phyloP scores from a whole-genome alignment of 2,113 vertebrate species.

The Peromyscus maniculatus region DNA sequence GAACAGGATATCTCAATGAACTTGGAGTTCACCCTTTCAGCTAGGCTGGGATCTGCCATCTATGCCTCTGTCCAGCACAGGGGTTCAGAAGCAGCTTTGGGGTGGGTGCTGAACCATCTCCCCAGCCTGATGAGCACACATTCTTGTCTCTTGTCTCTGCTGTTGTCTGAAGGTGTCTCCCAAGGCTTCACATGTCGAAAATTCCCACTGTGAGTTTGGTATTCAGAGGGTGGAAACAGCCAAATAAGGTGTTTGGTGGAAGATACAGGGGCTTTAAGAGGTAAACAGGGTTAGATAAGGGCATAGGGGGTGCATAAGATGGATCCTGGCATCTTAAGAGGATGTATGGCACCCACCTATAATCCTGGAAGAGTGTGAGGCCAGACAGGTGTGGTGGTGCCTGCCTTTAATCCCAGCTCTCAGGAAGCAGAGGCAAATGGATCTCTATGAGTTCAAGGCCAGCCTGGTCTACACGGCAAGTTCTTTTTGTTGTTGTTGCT shows the following conservation, averaged over 20 bases:
- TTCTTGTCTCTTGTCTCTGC: not conserved
- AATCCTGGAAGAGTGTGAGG: not conserved
- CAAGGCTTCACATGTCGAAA: not conserved
- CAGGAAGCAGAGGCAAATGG: too few species aligned
- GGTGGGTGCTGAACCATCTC: not conserved
- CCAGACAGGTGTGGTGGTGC: not conserved
- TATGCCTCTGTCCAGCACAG: not conserved
- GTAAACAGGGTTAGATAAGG: not conserved
- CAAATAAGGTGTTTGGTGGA: not conserved
- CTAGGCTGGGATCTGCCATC: not conserved
- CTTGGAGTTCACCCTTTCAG: not conserved
- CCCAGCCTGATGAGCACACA: too few species aligned
- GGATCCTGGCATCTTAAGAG: not conserved
- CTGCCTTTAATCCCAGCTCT: not conserved
- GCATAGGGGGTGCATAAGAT: not conserved
- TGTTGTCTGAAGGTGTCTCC: not conserved
- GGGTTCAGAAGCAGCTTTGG: not conserved
- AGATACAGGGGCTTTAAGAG: not conserved
- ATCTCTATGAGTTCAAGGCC: too few species aligned
- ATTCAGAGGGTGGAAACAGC: not conserved
- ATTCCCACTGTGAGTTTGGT: not conserved
- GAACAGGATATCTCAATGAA: not conserved
- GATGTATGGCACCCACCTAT: not conserved
- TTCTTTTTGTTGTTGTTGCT: too few species aligned
- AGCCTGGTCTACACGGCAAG: too few species aligned